phyloP scores from a whole-genome alignment of 2,888 invertebrate genomes.

The Xanthorhoe spadicearia region DNA sequence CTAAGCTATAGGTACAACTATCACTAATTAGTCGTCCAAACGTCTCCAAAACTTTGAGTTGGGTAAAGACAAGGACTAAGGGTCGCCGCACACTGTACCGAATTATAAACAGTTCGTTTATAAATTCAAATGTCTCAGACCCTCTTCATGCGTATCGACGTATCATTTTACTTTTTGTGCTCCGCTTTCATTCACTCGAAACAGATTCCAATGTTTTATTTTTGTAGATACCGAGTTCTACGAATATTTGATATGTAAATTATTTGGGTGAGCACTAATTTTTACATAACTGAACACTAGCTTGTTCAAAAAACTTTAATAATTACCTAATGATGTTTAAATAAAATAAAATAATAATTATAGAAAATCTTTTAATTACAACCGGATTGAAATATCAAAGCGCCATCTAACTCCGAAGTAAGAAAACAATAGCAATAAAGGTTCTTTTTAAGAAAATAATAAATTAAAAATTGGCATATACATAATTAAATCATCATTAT shows the following conservation, averaged over 20 bases:
- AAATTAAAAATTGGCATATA: no score
- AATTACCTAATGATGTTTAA: no score
- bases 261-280: no score
- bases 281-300: no score
- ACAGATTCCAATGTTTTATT: conserved; percentile 2
- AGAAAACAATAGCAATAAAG: no score
- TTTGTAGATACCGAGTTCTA: background rate
- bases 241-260: background rate
- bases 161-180: conserved; percentile 32
- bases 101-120: conserved; percentile 46
- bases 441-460: no score
- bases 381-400: no score
- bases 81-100: conserved; percentile 54
- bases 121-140: conserved; percentile 45
- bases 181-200: conserved; percentile 24
- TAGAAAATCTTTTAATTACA: no score
- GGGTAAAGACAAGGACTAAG: conserved; percentile 61
- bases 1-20: conserved; percentile 40
- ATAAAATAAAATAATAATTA: no score
- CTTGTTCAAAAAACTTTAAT: no score
- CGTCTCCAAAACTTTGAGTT: conserved; percentile 61
- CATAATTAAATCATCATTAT: background rate
- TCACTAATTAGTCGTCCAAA: conserved; percentile 63
- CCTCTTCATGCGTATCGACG: conserved; percentile 45
- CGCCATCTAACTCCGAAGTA: no score